These are phyloP conservation scores for Heliconius charithonia DNA, from an alignment of 2,888 invertebrate species.

Conservation along the genomic window DNA sequence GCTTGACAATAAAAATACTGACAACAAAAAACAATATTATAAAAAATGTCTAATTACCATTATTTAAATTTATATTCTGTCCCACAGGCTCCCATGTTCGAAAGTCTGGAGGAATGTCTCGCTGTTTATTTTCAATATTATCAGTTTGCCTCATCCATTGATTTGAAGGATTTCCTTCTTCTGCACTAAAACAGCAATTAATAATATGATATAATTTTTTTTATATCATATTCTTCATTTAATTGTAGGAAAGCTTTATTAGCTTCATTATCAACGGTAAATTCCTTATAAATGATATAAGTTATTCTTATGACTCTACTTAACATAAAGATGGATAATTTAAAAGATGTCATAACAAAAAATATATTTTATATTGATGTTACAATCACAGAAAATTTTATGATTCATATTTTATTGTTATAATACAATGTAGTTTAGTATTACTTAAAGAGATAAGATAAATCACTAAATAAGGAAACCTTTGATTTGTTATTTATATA, in stretches of 20 bases:
- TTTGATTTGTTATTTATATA: neutral
- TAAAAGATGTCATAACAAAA: neutral
- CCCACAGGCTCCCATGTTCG: conserved; percentile 67
- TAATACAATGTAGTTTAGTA: conserved; percentile 8
- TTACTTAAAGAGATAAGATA: conserved; percentile 2
- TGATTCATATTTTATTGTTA: neutral
- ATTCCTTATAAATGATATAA: no score
- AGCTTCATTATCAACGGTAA: neutral
- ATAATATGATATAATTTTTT: neutral
- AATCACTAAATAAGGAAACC: neutral
- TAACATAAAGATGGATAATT: no score
- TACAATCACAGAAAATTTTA: neutral
- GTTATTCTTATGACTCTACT: no score
- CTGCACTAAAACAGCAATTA: conserved; percentile 33
- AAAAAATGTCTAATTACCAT: conserved; percentile 50
- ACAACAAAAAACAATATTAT: neutral
- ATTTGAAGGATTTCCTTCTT: conserved; percentile 32
- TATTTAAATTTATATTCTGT: conserved; percentile 49
- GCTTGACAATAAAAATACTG: neutral
- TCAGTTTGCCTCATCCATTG: conserved; percentile 42
- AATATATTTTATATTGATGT: neutral
- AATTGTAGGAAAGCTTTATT: neutral
- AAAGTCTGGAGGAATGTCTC: conserved; percentile 60
- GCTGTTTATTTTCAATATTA: conserved; percentile 34
- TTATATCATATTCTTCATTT: neutral